Evolutionary conservation across 2,113 vertebrate genomes (phyloP).

Genomic region (Paramisgurnus dabryanus): DNA sequence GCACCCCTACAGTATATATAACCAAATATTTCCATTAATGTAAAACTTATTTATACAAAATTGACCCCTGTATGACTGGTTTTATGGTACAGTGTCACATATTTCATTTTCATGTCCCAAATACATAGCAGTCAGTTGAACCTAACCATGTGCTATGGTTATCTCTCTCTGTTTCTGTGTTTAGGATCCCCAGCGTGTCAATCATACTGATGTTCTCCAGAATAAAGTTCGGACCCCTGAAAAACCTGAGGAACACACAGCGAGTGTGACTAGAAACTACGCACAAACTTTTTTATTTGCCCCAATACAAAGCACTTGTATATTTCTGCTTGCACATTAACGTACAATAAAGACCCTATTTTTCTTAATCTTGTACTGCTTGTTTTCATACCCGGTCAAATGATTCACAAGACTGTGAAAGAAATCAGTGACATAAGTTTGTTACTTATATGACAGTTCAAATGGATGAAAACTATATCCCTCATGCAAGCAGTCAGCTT

Average conservation of each 20-base stretch:
- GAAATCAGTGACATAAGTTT: background rate
- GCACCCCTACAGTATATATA: too few relatives aligned
- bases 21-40: too few relatives aligned
- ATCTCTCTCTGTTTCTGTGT: slow-evolving; percentile 81
- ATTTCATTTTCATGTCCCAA: too few relatives aligned
- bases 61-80: too few relatives aligned
- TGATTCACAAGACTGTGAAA: background rate
- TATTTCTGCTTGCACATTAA: slow-evolving; percentile 26
- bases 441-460: background rate
- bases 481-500: background rate
- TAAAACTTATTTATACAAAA: background rate
- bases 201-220: slow-evolving; percentile 97
- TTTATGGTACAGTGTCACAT: too few relatives aligned
- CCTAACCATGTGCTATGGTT: background rate
- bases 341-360: slow-evolving; percentile 48
- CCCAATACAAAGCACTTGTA: slow-evolving; percentile 38
- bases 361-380: slow-evolving; percentile 30
- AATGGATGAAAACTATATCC: background rate
- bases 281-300: slow-evolving; percentile 26
- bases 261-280: slow-evolving; percentile 11
- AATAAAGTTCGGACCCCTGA: slow-evolving; percentile 91
- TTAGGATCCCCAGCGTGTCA: slow-evolving; percentile 93
- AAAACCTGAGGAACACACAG: slow-evolving; percentile 76
- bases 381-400: background rate
- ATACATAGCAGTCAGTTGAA: too few relatives aligned